Evolutionary conservation across 2,113 vertebrate genomes (phyloP).

Genomic region (Brevimyrus niger): DNA sequence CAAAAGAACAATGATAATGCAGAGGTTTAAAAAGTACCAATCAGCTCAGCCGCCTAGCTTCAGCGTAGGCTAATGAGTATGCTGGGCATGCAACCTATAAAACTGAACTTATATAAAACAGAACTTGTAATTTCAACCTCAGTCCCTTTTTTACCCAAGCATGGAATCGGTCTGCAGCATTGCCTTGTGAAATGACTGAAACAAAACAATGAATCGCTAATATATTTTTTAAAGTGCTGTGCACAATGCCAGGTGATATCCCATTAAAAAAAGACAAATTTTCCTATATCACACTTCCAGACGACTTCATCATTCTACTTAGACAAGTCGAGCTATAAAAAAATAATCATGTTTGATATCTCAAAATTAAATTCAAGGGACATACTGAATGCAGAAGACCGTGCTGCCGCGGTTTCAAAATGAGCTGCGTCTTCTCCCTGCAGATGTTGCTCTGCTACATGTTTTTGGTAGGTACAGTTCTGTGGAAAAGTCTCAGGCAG

Average conservation of each 20-base stretch:
- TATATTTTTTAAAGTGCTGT: background rate
- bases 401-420: background rate
- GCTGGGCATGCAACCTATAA: background rate
- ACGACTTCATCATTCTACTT: background rate
- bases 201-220: background rate
- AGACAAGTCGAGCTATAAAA: background rate
- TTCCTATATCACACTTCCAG: background rate
- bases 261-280: background rate
- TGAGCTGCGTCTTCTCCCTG: background rate
- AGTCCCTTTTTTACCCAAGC: background rate
- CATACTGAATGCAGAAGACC: background rate
- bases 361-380: background rate
- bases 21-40: background rate
- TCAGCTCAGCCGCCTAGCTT: background rate
- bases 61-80: background rate
- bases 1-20: background rate
- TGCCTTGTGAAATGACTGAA: background rate
- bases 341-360: background rate
- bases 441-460: background rate
- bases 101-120: background rate
- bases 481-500: background rate
- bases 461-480: background rate
- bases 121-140: background rate
- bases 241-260: background rate
- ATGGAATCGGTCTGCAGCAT: background rate